Base-by-base conservation (phyloP, 2,113 vertebrate species). In the Phalacrocorax aristotelis region DNA sequence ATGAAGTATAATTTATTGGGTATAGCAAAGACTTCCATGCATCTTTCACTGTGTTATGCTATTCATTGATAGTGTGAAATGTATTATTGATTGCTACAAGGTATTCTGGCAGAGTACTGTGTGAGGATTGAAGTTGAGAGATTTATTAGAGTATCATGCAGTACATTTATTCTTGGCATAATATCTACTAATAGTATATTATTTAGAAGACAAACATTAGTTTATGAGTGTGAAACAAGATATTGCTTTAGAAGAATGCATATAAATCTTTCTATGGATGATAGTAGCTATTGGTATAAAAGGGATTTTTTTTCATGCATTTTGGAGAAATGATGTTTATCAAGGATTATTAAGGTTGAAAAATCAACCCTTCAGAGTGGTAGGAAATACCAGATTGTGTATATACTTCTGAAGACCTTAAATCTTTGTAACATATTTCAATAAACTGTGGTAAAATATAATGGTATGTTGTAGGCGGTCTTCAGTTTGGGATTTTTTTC, bases 141-240 rank as follows among this genome's bases (percentile, higher is more conserved):
- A 89, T 89, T 93, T 90, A 87, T 92, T 84, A 10, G 76, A 72
- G 49, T 68, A 84, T 77, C 52, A 72, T 32, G 44, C n/a, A 89
- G 48, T 79, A 87, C 44, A 82, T 89, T 95, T 95, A 80, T 90
- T 91, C 89, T 84, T 95, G 77, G 57, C 74, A 72, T 92, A 92
- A 93, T 92, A 69, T 82, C 36, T 91, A 82, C 83, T 89, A 97
- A 95, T 95, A 22, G 0, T 94, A 48, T 87, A 84, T 95, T 96
- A 93, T 92, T 89, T 92, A 86, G 86, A 91, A 95, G 65, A 87
- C 76, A 95, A 95, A 95, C 49, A 86, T 95, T 92, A 89, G 68
- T 85, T 96, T 89, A 76, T 77, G 69, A 76, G 34, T 78, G 44
- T 60, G 89, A 91, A 93, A 71, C 20, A 94, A 83, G 88, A 64